A percentile compares a stretch with the other conserved stretches of the same genome.
These are phyloP conservation scores for Syncerus caffer DNA, from an alignment of 2,797 vertebrate species.

Conservation along the genomic window DNA sequence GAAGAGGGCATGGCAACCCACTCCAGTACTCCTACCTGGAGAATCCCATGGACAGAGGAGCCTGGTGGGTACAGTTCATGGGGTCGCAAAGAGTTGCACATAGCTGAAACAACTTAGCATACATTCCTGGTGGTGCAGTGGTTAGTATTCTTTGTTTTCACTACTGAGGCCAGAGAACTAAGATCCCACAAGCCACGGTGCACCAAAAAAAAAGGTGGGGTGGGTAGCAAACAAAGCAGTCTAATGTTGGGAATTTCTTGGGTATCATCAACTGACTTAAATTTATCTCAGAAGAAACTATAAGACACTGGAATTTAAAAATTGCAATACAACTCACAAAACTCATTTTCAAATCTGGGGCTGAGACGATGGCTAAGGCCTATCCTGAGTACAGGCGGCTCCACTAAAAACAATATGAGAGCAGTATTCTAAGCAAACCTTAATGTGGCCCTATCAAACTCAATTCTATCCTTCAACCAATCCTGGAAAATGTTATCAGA, in stretches of 20 bases:
- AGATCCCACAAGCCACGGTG: background rate
- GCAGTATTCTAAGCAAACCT: background rate
- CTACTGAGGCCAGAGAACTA: background rate
- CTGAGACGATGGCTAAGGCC: background rate
- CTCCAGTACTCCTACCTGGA: background rate
- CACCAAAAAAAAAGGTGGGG: background rate
- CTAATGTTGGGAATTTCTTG: slow-evolving; percentile 11
- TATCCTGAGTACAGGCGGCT: background rate
- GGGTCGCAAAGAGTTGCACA: background rate
- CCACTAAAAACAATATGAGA: background rate
- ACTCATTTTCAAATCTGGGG: background rate
- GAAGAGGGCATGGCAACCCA: background rate
- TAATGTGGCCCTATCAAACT: background rate
- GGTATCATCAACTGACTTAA: slow-evolving; percentile 11
- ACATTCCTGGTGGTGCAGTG: background rate
- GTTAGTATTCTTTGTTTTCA: background rate
- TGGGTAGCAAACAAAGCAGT: background rate
- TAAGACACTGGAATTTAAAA: background rate
- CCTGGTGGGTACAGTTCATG: background rate
- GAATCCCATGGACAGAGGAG: background rate
- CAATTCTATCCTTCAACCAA: background rate
- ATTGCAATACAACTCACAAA: background rate
- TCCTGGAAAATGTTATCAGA: slow-evolving; percentile 32
- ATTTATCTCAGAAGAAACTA: slow-evolving; percentile 1
- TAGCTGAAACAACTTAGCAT: background rate